Percentiles rank a stretch among this genome's conserved stretches.
These are phyloP conservation scores for Drosophila fungiperda DNA, from an alignment of 2,888 invertebrate species.

Conservation along the genomic window DNA sequence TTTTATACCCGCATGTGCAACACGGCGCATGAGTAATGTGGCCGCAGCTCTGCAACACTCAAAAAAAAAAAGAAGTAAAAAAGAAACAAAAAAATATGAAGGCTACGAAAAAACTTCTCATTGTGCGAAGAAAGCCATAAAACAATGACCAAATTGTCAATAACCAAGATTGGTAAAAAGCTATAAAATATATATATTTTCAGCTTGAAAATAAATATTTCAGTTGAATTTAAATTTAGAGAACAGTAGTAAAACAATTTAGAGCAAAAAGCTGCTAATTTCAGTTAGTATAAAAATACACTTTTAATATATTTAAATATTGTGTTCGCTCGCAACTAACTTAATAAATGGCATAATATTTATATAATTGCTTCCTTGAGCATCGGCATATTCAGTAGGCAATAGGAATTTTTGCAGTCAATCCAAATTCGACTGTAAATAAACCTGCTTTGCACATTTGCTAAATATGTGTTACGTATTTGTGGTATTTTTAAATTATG, in stretches of 20 bases:
- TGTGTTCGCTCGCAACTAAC: not conserved
- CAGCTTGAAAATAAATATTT: not conserved
- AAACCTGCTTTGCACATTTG: not conserved
- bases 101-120: constrained; percentile 7
- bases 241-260: not conserved
- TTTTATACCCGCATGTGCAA: constrained; percentile 75
- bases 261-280: not conserved
- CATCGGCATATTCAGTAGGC: not conserved
- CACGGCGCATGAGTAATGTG: constrained; percentile 76
- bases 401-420: not conserved
- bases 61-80: constrained; percentile 4
- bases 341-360: not conserved
- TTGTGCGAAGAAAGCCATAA: constrained; percentile 36
- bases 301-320: not conserved
- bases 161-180: not conserved
- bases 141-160: constrained; percentile 1
- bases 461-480: not conserved
- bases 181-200: not conserved
- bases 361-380: not conserved
- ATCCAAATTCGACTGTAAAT: not conserved
- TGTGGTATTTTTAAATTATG: not conserved
- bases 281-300: not conserved
- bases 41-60: constrained; percentile 40
- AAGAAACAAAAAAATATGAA: not conserved
- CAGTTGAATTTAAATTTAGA: not conserved